Base-by-base conservation (phyloP, 2,797 vertebrate genomes). In the Halcyon chelicuti region DNA sequence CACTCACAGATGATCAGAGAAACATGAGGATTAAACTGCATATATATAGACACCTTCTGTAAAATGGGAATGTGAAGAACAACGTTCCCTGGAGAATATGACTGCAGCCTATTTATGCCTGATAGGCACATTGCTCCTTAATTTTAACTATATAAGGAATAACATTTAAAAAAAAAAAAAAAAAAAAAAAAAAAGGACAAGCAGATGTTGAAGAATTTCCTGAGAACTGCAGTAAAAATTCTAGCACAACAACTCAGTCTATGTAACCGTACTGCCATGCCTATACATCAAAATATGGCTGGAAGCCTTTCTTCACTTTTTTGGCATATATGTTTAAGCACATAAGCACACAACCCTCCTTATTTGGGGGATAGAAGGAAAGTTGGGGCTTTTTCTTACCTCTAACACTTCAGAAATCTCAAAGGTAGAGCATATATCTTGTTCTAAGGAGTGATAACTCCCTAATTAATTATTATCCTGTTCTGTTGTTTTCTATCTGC, bases 61-160 rank as follows among this genome's bases (percentile, higher is more conserved):
- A 49, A 84, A 93, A 86, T 51, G 49, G 86, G 23, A 65, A 71
- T 42, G 29, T 63, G 71, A 94, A 85, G 84, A 93, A 68, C 46
- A 80, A 12, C 0, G 0, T 87, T 93, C 92, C 72, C 71, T 61
- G 54, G 75, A 80, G 91, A 95, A 58, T 67, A 71, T 29, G 49
- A 79, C 65, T 76, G 37, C 88, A 93, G 92, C 46, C 86, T 94
- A 85, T 90, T 96, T 94, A 90, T 95, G 86, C 83, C 86, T 93
- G 67, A 92, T 93, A 87, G 78, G 61, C 86, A 95, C 14, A 61
- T 75, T 94, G 54, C 49, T 89, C 52, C 68, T 94, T 96, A 95
- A 92, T 89, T 95, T 87, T 91, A 92, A 67, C 60, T 63, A 82
- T 54, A 74, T 18, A 87, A 92, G 37, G 37, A 94, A 76, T 67